Evolutionary conservation across 1,140 invertebrate genomes (phyloP).

Genomic region (Bicyclus anynana): DNA sequence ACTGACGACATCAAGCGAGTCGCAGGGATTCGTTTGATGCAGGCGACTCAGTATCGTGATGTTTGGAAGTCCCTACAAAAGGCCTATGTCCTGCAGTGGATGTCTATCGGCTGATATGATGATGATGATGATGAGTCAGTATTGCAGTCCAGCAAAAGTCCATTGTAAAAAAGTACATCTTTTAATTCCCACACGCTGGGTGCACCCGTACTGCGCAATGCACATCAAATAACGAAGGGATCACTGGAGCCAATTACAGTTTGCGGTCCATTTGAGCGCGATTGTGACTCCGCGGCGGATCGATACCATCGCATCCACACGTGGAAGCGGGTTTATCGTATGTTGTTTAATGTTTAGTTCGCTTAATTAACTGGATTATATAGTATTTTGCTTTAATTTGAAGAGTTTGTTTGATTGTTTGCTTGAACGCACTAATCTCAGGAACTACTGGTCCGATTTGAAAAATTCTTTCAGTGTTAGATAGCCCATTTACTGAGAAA

Average conservation of each 20-base stretch:
- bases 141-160: background rate
- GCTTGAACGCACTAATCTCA: no score
- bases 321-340: background rate
- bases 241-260: conserved; percentile 3
- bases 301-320: background rate
- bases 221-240: background rate
- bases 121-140: no score
- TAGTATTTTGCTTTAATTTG: background rate
- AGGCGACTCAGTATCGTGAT: no score
- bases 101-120: no score
- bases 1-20: no score
- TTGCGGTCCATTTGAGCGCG: conserved; percentile 4
- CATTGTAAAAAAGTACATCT: background rate
- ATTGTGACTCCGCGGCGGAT: conserved; percentile 1
- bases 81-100: no score
- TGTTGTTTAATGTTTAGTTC: background rate
- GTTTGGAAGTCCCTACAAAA: no score
- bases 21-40: no score
- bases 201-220: background rate
- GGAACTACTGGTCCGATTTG: no score
- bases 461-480: no score
- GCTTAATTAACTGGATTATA: background rate
- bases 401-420: no score
- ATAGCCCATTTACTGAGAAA: no score
- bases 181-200: background rate